These are phyloP conservation scores for Bilobella aurantiaca DNA, from an alignment of 1,140 invertebrate genomes.

Conservation along the genomic window DNA sequence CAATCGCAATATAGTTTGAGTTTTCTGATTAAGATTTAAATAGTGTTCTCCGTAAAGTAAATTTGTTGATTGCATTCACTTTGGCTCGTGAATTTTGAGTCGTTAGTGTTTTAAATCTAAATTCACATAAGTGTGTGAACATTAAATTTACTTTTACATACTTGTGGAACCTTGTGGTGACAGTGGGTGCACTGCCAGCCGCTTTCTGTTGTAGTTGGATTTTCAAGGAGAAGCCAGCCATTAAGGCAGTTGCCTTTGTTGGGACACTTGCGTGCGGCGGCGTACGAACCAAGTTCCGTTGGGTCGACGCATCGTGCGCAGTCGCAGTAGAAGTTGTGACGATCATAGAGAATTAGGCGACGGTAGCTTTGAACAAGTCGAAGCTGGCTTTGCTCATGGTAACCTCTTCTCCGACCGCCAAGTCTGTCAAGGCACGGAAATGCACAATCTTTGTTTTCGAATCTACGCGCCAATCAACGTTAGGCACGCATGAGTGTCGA, in stretches of 20 bases:
- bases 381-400: neutral
- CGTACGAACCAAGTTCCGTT: constrained; percentile 53
- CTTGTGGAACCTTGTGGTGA: too few relatives aligned
- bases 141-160: too few relatives aligned
- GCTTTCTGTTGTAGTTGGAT: neutral
- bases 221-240: neutral
- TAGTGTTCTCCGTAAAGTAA: too few relatives aligned
- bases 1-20: too few relatives aligned
- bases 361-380: neutral
- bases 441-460: neutral
- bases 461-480: neutral
- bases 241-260: neutral
- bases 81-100: too few relatives aligned
- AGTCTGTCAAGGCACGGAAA: neutral
- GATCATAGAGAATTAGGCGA: too few relatives aligned
- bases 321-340: constrained; percentile 62
- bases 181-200: neutral
- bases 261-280: constrained; percentile 57
- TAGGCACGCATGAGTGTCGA: neutral
- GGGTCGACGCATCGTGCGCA: constrained; percentile 55
- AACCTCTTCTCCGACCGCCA: neutral
- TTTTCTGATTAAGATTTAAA: too few relatives aligned
- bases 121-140: too few relatives aligned
- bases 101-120: too few relatives aligned
- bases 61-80: too few relatives aligned